A percentile compares a stretch with the other conserved stretches of the same genome.
These are phyloP conservation scores for Plebejus anna DNA, from an alignment of 2,888 invertebrate species.

Conservation along the genomic window DNA sequence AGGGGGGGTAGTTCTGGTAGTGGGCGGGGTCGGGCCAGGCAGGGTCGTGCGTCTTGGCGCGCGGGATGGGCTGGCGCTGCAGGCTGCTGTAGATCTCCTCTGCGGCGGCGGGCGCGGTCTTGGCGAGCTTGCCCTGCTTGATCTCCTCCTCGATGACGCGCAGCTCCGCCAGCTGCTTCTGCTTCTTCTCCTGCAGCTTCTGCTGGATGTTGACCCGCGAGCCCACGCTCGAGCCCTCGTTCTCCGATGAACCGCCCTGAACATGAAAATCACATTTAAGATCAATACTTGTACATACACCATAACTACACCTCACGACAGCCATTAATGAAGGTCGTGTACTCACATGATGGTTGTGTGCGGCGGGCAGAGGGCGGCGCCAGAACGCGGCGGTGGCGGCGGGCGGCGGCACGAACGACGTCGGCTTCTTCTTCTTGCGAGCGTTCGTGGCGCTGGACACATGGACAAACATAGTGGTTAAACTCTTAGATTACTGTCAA, in stretches of 20 bases:
- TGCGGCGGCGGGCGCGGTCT: conserved; percentile 74
- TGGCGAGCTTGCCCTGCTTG: conserved; percentile 87
- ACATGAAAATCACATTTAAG: not conserved
- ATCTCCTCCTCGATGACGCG: conserved; percentile 90
- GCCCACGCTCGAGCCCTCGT: conserved; percentile 86
- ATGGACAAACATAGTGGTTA: not conserved
- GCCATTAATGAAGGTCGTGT: not conserved
- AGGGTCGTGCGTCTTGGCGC: conserved; percentile 83
- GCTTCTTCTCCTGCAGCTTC: conserved; percentile 92
- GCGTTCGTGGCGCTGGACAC: conserved; percentile 69
- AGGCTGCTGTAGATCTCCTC: conserved; percentile 79
- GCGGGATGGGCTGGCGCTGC: conserved; percentile 83
- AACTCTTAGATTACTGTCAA: not conserved
- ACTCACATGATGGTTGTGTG: conserved; percentile 29
- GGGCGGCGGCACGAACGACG: conserved; percentile 89
- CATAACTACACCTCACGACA: no score
- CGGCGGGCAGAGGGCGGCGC: conserved; percentile 83
- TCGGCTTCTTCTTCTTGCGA: conserved; percentile 94
- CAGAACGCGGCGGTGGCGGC: conserved; percentile 86
- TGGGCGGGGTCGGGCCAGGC: conserved; percentile 61
- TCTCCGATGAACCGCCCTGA: conserved; percentile 84
- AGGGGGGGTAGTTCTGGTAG: conserved; percentile 72
- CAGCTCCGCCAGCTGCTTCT: conserved; percentile 91
- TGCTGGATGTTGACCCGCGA: conserved; percentile 92
- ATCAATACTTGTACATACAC: no score